Evolutionary conservation across 2,888 invertebrate genomes (phyloP).

Genomic region (Eristalis arbustorum): DNA sequence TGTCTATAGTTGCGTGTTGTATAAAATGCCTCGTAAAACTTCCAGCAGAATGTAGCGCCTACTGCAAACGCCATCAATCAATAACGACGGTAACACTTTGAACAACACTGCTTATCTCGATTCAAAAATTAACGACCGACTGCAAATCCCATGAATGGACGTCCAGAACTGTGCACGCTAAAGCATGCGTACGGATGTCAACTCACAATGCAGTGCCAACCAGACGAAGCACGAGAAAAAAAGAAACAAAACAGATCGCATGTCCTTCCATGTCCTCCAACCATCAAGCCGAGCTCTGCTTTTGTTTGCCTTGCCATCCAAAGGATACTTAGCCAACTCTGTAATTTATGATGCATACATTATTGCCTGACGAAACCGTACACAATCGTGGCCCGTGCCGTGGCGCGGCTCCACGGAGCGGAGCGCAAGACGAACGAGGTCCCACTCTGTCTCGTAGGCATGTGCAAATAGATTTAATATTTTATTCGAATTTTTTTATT

Average conservation of each 20-base stretch:
- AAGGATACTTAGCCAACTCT: conserved; percentile 49
- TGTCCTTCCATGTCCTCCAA: not conserved
- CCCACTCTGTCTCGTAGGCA: conserved; percentile 19
- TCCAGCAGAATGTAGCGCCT: too few relatives aligned
- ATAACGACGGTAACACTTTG: too few relatives aligned
- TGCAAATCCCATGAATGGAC: too few relatives aligned
- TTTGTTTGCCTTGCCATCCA: not conserved
- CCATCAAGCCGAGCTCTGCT: not conserved
- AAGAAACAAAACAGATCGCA: not conserved
- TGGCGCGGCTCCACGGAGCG: not conserved
- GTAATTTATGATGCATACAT: conserved; percentile 64
- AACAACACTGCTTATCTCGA: too few relatives aligned
- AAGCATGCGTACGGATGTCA: not conserved
- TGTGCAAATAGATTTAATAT: conserved; percentile 51
- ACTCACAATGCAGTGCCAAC: not conserved
- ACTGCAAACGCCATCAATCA: too few relatives aligned
- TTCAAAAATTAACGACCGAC: too few relatives aligned
- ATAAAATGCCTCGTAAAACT: too few relatives aligned
- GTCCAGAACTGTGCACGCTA: not conserved
- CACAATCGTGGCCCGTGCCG: not conserved
- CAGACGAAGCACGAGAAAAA: not conserved
- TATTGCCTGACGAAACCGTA: conserved; percentile 46
- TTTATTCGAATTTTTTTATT: not conserved
- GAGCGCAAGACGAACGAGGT: not conserved
- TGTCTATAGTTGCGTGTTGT: too few relatives aligned